Evolutionary conservation across 2,113 vertebrate genomes (phyloP), one percentile per base, ranked within the genome.

Genomic region (Lamprologus ornatipinnis): DNA sequence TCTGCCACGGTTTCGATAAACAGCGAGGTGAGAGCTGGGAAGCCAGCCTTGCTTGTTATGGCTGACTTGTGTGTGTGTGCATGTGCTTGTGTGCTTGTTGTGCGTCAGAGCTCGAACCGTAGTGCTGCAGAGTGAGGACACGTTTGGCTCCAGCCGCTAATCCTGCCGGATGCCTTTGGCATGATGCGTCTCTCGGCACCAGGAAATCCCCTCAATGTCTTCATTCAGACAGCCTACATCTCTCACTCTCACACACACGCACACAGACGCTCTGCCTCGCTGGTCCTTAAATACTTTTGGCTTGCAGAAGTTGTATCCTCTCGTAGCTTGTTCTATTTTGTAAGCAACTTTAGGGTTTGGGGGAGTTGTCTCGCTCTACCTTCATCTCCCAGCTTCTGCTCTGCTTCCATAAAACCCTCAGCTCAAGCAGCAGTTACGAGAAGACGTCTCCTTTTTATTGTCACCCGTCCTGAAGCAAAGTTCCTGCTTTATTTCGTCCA

Each of bases 181-280:
- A 92, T 96, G 95, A 96, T 96, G 96, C 93, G 89, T 95, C 89
- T 94, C 92, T 92, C 88, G 6, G 94, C 94, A 91, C 91, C 87
- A 94, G 96, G 95, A 96, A 96, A 96, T 95, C 95, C 96, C 96
- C 95, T 92, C 93, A 87, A 89, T 92, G 92, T 96, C 95, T 96
- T 93, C 88, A 95, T 94, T 94, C 92, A 91, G 91, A 55, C 90
- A 82, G 90, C 75, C 73, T 84, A 87, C 82, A 87, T 91, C 47
- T 10, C 73, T 63, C 58, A 60, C 45, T 14, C 58, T 37, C 65
- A 63, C 81, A 85, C 84, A 78, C 89, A 70, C 75, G 54, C 45
- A 58, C 75, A 53, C 81, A 85, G 85, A 81, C 53, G 26, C 82
- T 37, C 84, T 60, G 85, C 68, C 80, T 89, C n/a, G 7, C 82